phyloP scores from a whole-genome alignment of 30 jellyfish, hydroid and myxozoan genomes.

The Clytia hemisphaerica region DNA sequence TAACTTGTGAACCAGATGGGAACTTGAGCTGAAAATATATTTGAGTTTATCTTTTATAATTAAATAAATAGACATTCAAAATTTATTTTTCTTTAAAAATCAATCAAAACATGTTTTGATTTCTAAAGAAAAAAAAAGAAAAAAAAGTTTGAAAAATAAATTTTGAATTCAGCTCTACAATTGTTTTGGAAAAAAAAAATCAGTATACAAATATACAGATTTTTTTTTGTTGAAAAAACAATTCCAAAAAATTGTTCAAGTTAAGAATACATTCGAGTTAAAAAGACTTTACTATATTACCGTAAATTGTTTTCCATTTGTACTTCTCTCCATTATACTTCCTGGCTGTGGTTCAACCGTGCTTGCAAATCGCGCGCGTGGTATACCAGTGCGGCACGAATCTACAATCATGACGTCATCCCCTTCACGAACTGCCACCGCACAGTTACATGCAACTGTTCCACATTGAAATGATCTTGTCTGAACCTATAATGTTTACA shows the following conservation, averaged over 20 bases:
- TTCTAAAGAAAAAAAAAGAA: too few species aligned
- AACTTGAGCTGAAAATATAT: conserved; percentile 35
- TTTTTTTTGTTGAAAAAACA: too few species aligned
- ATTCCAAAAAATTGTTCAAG: too few species aligned
- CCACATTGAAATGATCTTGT: conserved; percentile 67
- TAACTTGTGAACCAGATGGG: conserved; percentile 61
- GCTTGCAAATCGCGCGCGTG: conserved; percentile 55
- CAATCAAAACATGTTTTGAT: too few species aligned
- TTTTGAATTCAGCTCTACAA: too few species aligned
- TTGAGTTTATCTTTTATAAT: too few species aligned
- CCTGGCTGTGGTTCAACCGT: conserved; percentile 54
- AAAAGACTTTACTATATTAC: conserved; percentile 25
- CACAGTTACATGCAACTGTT: conserved; percentile 69
- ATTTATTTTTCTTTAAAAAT: too few species aligned
- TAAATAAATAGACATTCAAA: too few species aligned
- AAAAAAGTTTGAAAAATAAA: too few species aligned
- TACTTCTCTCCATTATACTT: conserved; percentile 28
- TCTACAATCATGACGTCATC: conserved; percentile 61
- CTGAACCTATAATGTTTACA: conserved; percentile 47
- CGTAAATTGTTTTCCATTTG: conserved; percentile 50
- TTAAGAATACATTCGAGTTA: too few species aligned
- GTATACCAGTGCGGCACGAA: conserved; percentile 56
- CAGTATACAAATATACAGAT: too few species aligned
- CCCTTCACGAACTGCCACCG: conserved; percentile 62
- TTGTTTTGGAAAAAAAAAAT: too few species aligned